A percentile compares a stretch with the other conserved stretches of the same genome.
phyloP scores from a whole-genome alignment of 2,797 vertebrate genomes.

The Tragelaphus eurycerus region DNA sequence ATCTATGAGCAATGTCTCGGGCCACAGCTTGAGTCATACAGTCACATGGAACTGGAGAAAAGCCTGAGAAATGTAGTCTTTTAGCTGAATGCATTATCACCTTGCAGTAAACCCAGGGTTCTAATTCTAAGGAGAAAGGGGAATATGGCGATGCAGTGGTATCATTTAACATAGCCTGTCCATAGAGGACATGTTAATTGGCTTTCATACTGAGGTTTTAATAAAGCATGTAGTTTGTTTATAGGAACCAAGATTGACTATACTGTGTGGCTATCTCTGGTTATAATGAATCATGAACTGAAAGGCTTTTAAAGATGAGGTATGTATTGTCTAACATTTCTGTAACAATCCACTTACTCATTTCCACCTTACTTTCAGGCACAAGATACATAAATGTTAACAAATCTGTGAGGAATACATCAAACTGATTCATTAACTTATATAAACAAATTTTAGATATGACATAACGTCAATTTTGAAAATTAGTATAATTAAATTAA shows the following conservation, averaged over 20 bases:
- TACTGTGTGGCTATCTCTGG: not conserved
- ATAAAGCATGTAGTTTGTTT: constrained; percentile 1
- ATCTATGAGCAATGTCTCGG: not conserved
- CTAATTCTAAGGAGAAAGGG: not conserved
- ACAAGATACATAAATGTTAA: not conserved
- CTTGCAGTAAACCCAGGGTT: not conserved
- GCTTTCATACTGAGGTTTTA: not conserved
- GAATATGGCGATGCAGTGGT: not conserved
- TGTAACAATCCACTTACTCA: not conserved
- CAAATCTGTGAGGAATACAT: not conserved
- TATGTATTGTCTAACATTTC: not conserved
- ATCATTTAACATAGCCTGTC: not conserved
- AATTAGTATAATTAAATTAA: not conserved
- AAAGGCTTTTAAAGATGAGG: constrained; percentile 52
- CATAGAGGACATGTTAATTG: not conserved
- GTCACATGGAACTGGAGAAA: not conserved
- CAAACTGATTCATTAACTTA: not conserved
- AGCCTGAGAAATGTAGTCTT: not conserved
- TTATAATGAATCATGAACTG: not conserved
- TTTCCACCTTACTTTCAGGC: not conserved
- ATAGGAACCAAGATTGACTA: not conserved
- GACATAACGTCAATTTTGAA: not conserved
- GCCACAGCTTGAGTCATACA: not conserved
- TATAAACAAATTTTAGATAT: not conserved
- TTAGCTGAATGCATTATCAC: not conserved